Conservation (phyloP, 2,797 vertebrate species). For the Mormyrus hasselquistii region DNA sequence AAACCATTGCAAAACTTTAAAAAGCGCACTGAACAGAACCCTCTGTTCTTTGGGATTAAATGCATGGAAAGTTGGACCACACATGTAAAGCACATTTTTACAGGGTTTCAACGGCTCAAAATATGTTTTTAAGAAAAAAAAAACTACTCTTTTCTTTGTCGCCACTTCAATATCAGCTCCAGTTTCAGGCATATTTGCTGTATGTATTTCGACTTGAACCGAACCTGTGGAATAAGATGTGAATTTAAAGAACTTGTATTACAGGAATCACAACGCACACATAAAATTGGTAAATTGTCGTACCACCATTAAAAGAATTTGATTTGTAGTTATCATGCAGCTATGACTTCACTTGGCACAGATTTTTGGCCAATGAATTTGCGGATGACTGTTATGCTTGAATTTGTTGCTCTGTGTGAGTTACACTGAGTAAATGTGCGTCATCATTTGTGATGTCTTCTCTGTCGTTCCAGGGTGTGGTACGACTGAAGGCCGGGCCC, state of each 20-base stretch:
- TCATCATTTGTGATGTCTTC: not conserved
- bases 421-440: not conserved
- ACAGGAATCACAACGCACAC: not conserved
- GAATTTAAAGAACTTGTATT: not conserved
- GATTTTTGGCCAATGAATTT: not conserved
- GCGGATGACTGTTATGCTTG: not conserved
- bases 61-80: not conserved
- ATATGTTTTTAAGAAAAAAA: not conserved
- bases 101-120: not conserved
- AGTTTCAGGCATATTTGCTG: not conserved
- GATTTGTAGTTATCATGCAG: not conserved
- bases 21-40: not conserved
- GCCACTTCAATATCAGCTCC: not conserved
- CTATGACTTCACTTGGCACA: not conserved
- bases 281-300: not conserved
- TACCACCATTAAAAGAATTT: not conserved
- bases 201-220: not conserved
- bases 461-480: conserved; percentile 46
- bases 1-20: not conserved
- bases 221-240: not conserved
- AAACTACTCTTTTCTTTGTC: not conserved
- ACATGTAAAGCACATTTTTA: not conserved
- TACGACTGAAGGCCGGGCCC: conserved; percentile 81
- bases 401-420: not conserved
- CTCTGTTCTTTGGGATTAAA: not conserved